These are phyloP conservation scores for Acholoe squamosa DNA, from an alignment of 2,888 invertebrate genomes.

Conservation along the genomic window DNA sequence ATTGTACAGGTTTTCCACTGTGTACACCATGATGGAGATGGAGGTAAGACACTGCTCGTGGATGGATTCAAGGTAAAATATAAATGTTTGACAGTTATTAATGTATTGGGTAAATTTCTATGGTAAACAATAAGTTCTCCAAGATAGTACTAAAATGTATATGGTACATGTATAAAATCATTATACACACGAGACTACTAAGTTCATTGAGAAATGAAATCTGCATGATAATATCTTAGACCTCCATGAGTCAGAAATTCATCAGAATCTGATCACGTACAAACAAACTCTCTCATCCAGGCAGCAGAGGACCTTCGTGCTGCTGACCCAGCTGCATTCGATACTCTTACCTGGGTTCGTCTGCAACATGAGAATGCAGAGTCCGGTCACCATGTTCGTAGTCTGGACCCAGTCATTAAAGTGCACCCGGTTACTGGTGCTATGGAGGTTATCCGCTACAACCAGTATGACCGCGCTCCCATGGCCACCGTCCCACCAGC, in stretches of 20 bases:
- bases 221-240: neutral
- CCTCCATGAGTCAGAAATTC: neutral
- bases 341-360: conserved; percentile 74
- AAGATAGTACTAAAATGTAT: too few relatives aligned
- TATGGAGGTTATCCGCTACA: conserved; percentile 87
- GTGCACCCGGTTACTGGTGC: conserved; percentile 85
- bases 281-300: conserved; percentile 42
- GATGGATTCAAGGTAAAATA: conserved; percentile 90
- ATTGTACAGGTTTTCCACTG: conserved; percentile 68
- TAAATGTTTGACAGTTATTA: too few relatives aligned
- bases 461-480: conserved; percentile 89
- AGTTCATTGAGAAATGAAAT: too few relatives aligned
- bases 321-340: conserved; percentile 82
- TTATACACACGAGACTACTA: too few relatives aligned
- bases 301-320: conserved; percentile 85
- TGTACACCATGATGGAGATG: conserved; percentile 85
- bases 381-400: conserved; percentile 65
- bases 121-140: too few relatives aligned
- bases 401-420: conserved; percentile 71
- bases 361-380: conserved; percentile 63
- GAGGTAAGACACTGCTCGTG: conserved; percentile 90
- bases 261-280: too few relatives aligned
- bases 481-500: conserved; percentile 85
- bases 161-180: too few relatives aligned
- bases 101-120: too few relatives aligned